These are phyloP conservation scores for Rhyacichthys aspro DNA, from an alignment of 2,797 vertebrate species.

Conservation along the genomic window DNA sequence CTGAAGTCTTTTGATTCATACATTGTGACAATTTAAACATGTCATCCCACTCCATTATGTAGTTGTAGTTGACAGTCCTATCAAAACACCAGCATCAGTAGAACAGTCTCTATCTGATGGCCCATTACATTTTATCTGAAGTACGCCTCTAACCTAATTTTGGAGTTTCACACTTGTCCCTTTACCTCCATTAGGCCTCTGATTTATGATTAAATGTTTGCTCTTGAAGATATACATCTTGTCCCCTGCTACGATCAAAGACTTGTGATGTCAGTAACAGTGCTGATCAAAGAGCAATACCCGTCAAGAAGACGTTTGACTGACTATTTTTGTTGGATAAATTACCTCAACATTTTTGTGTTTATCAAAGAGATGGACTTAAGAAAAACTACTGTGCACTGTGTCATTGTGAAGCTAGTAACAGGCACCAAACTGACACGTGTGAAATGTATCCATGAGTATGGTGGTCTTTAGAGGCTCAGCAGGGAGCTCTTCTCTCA, in stretches of 20 bases:
- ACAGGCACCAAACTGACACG: conserved; percentile 43
- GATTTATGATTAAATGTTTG: conserved; percentile 33
- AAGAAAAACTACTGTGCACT: neutral
- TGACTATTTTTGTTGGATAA: conserved; percentile 17
- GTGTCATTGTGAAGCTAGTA: conserved; percentile 34
- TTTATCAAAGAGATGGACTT: conserved; percentile 13
- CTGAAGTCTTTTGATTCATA: too few relatives aligned
- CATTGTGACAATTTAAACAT: neutral
- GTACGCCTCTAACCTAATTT: conserved; percentile 12
- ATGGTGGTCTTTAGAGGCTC: conserved; percentile 53
- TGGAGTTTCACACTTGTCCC: conserved; percentile 9
- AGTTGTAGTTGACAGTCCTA: neutral
- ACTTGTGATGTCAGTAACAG: conserved; percentile 21
- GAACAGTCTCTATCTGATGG: neutral
- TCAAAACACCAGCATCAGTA: neutral
- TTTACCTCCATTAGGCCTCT: conserved; percentile 8
- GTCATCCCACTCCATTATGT: neutral
- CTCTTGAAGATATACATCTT: conserved; percentile 31
- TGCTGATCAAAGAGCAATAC: conserved; percentile 33
- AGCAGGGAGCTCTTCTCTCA: conserved; percentile 49
- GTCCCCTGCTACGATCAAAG: conserved; percentile 44
- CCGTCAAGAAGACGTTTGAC: conserved; percentile 4
- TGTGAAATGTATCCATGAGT: conserved; percentile 44
- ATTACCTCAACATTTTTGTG: conserved; percentile 18
- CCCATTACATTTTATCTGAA: conserved; percentile 7